A percentile compares a stretch with the other conserved stretches of the same genome.
Evolutionary conservation across 2,888 invertebrate species (phyloP).

Genomic region (Acrocera orbiculus): DNA sequence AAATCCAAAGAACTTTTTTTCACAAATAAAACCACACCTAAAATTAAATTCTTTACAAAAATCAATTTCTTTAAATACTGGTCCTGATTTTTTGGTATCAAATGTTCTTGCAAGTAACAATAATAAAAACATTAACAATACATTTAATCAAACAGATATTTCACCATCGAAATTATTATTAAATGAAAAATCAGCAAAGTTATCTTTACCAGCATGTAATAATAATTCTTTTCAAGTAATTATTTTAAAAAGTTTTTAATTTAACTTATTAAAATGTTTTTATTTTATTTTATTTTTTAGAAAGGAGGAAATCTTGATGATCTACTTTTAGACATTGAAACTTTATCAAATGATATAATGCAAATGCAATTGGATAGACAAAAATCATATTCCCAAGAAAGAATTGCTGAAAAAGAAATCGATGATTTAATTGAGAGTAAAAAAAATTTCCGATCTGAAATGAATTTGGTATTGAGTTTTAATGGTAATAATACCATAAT

Average conservation of each 20-base stretch:
- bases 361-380: constrained; percentile 26
- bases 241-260: background rate
- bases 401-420: constrained; percentile 1
- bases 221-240: constrained; percentile 10
- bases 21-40: constrained; percentile 29
- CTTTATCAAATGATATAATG: constrained; percentile 33
- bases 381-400: constrained; percentile 15
- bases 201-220: too few relatives aligned
- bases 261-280: background rate
- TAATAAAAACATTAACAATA: too few relatives aligned
- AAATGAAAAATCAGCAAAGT: too few relatives aligned
- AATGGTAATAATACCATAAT: constrained; percentile 22
- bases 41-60: constrained; percentile 19
- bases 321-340: constrained; percentile 47
- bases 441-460: constrained; percentile 31
- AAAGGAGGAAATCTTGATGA: constrained; percentile 51
- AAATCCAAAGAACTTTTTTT: constrained; percentile 32
- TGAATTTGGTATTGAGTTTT: constrained; percentile 28
- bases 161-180: too few relatives aligned
- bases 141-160: too few relatives aligned
- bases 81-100: constrained; percentile 26
- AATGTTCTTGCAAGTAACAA: constrained; percentile 9
- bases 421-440: constrained; percentile 10
- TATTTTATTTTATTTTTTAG: constrained; percentile 9
- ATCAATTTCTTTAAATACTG: constrained; percentile 15